Conservation (phyloP, 2,888 invertebrate species). For the Lapara coniferarum region DNA sequence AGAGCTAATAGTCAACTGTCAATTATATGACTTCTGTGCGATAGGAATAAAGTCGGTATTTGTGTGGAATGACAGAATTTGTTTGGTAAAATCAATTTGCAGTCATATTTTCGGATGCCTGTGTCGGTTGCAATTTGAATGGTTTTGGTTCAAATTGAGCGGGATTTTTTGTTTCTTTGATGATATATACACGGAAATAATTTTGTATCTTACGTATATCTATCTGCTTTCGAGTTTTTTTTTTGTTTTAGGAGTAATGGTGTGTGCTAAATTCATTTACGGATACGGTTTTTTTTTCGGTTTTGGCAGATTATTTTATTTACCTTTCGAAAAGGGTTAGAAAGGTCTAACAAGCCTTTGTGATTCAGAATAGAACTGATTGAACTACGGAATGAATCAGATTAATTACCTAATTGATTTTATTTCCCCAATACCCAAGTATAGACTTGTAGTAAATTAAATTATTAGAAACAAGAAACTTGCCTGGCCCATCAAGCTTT, state of each 20-base stretch:
- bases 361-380: no score
- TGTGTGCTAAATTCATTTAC: background rate
- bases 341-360: no score
- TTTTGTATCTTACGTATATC: background rate
- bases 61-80: conserved; percentile 34
- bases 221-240: background rate
- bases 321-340: background rate
- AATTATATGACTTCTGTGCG: conserved; percentile 50
- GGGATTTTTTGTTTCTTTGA: background rate
- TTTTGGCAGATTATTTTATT: background rate
- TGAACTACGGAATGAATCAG: no score
- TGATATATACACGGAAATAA: background rate
- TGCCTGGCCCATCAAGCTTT: no score
- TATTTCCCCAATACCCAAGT: no score
- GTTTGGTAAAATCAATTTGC: conserved; percentile 58
- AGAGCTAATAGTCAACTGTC: conserved; percentile 53
- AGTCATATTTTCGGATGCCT: conserved; percentile 42
- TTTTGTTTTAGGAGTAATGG: background rate
- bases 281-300: no score
- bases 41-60: conserved; percentile 46
- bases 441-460: no score
- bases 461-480: no score
- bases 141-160: conserved; percentile 20
- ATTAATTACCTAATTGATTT: no score
- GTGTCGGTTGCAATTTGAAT: conserved; percentile 23